Evolutionary conservation across 2,113 vertebrate genomes (phyloP).

Genomic region (Bostrychus sinensis): DNA sequence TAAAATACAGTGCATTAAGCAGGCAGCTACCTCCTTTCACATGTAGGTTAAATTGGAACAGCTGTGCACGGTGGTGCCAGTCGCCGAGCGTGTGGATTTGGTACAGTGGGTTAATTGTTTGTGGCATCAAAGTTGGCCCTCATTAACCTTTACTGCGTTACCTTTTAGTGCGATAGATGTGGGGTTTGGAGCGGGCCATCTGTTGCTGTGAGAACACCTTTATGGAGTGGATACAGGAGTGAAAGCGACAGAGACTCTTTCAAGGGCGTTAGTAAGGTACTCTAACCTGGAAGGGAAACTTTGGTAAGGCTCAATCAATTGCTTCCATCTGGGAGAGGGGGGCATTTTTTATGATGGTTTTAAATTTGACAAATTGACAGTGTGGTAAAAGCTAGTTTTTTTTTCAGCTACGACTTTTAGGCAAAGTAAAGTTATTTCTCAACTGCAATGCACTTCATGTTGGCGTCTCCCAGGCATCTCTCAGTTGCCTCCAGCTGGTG

Average conservation of each 20-base stretch:
- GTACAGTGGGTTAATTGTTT: constrained; percentile 69
- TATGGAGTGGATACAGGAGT: constrained; percentile 11
- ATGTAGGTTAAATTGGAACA: constrained; percentile 59
- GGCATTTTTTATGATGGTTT: too few species aligned
- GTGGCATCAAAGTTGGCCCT: constrained; percentile 61
- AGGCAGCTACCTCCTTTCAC: constrained; percentile 37
- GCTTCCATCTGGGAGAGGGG: background rate
- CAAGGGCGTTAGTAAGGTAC: constrained; percentile 44
- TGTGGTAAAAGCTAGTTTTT: too few species aligned
- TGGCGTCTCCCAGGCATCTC: too few species aligned
- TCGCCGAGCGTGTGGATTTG: constrained; percentile 19
- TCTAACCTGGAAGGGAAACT: constrained; percentile 14
- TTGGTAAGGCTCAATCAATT: background rate
- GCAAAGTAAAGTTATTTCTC: too few species aligned
- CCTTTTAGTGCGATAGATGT: constrained; percentile 70
- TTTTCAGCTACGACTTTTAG: too few species aligned
- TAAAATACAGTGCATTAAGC: constrained; percentile 42
- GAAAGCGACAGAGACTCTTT: constrained; percentile 33
- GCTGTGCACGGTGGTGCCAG: constrained; percentile 50
- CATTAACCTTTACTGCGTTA: constrained; percentile 72
- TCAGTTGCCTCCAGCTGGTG: too few species aligned
- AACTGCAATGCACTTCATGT: too few species aligned
- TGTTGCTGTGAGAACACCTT: constrained; percentile 54
- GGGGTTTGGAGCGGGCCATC: constrained; percentile 61
- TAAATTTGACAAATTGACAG: too few species aligned